These are phyloP conservation scores for Nudaria mundana DNA, from an alignment of 2,888 invertebrate genomes.

Conservation along the genomic window DNA sequence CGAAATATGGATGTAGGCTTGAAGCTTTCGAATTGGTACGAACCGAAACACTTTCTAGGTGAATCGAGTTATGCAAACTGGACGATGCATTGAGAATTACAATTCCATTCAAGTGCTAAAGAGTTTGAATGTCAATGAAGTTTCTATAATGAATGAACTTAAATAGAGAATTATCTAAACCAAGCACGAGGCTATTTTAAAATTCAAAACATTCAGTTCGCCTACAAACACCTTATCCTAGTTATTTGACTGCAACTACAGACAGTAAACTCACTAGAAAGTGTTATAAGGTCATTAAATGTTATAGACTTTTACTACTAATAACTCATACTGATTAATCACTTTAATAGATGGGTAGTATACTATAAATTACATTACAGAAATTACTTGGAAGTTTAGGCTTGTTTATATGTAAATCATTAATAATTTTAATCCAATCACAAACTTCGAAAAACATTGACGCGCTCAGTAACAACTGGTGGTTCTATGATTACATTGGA, in stretches of 20 bases:
- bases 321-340: conserved; percentile 11
- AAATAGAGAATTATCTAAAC: conserved; percentile 34
- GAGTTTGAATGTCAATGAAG: conserved; percentile 58
- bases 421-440: too few species aligned
- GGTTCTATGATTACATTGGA: too few species aligned
- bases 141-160: conserved; percentile 37
- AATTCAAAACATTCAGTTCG: conserved; percentile 26
- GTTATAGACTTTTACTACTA: conserved; percentile 17
- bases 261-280: conserved; percentile 21
- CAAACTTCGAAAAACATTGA: background rate
- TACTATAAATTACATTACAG: conserved; percentile 5
- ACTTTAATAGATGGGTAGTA: conserved; percentile 10
- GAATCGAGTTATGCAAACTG: conserved; percentile 70
- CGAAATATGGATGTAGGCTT: conserved; percentile 70
- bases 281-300: conserved; percentile 20
- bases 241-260: conserved; percentile 12
- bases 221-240: conserved; percentile 33
- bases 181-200: conserved; percentile 26
- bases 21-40: conserved; percentile 68
- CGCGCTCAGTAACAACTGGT: too few species aligned
- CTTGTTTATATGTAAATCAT: too few species aligned
- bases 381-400: background rate
- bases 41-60: conserved; percentile 75
- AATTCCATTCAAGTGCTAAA: conserved; percentile 55
- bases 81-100: conserved; percentile 71